Conservation (phyloP, 2,113 vertebrate genomes). For the Grantiella picta region DNA sequence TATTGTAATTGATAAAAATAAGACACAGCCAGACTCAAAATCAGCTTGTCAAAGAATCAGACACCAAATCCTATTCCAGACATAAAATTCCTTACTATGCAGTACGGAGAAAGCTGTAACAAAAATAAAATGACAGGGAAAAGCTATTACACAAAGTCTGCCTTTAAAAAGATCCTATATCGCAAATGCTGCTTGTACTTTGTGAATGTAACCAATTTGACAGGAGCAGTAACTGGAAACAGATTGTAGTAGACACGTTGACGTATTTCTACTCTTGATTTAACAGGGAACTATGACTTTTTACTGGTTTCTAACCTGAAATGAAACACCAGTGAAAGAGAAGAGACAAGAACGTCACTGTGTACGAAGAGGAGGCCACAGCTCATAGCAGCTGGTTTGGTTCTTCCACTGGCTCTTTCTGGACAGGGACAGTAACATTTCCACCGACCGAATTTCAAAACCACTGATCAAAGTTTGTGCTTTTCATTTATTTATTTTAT, state of each 20-base stretch:
- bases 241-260: background rate
- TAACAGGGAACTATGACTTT: background rate
- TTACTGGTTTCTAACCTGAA: background rate
- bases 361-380: background rate
- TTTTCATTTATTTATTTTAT: background rate
- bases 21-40: background rate
- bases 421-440: background rate
- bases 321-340: background rate
- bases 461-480: background rate
- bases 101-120: background rate
- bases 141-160: background rate
- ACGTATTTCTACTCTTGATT: background rate
- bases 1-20: background rate
- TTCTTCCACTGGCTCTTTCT: background rate
- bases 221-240: slow-evolving; percentile 19
- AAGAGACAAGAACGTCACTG: background rate
- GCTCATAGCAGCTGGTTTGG: background rate
- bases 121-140: background rate
- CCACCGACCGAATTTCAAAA: background rate
- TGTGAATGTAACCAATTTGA: background rate
- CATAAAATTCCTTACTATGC: background rate
- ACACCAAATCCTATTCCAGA: background rate
- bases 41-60: background rate
- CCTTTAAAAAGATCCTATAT: background rate
- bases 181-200: background rate